Conservation (phyloP, 2,888 invertebrate genomes). For the Schizaphis graminum region DNA sequence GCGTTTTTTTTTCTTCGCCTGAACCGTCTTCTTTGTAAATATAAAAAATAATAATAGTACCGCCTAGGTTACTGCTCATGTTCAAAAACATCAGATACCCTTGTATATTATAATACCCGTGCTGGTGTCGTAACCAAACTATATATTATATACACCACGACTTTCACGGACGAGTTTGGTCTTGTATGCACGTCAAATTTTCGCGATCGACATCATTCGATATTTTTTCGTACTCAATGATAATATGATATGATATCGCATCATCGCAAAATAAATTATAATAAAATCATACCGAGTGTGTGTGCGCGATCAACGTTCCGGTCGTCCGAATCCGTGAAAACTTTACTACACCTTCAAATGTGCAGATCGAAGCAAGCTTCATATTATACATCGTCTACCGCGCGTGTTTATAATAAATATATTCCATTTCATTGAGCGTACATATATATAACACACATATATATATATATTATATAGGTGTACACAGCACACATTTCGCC, state of each 20-base stretch:
- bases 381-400: background rate
- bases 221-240: background rate
- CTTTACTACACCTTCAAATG: background rate
- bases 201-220: background rate
- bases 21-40: constrained; percentile 46
- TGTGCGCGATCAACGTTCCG: background rate
- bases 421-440: constrained; percentile 20
- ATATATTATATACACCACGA: background rate
- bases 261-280: background rate
- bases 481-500: background rate
- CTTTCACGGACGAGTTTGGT: constrained; percentile 28
- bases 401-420: background rate
- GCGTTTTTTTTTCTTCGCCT: constrained; percentile 42
- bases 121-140: background rate
- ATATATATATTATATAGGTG: too few relatives aligned
- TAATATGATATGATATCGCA: too few relatives aligned
- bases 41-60: constrained; percentile 17
- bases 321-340: background rate
- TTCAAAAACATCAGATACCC: background rate
- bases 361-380: background rate
- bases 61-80: constrained; percentile 12
- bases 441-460: background rate
- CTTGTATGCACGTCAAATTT: background rate
- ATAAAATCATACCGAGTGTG: background rate
- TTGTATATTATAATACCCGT: constrained; percentile 15